These are phyloP conservation scores for Bubalus kerabau DNA, from an alignment of 2,113 vertebrate genomes.

Conservation along the genomic window DNA sequence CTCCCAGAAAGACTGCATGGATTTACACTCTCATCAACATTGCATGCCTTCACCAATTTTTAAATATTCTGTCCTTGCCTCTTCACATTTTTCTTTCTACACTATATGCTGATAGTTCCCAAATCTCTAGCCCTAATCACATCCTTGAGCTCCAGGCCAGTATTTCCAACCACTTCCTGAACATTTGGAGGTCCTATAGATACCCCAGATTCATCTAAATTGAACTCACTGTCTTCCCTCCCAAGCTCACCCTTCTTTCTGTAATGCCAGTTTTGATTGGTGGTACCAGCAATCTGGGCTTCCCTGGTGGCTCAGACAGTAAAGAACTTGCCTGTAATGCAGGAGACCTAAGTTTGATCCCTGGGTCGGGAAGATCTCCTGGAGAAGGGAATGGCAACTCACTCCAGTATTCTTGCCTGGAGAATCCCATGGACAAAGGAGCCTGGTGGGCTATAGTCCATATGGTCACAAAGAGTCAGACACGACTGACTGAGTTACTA, in stretches of 20 bases:
- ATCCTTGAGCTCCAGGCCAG: not conserved
- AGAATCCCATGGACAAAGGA: not conserved
- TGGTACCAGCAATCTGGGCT: not conserved
- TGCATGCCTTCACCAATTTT: conserved; percentile 1
- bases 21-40: not conserved
- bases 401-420: not conserved
- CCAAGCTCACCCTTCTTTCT: conserved; percentile 9
- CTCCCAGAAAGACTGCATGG: not conserved
- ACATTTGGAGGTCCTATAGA: conserved; percentile 22
- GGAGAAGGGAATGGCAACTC: not conserved
- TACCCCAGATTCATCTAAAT: conserved; percentile 4
- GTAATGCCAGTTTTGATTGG: conserved; percentile 9
- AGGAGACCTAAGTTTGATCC: not conserved
- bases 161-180: conserved; percentile 25
- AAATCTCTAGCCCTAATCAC: conserved; percentile 10
- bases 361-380: not conserved
- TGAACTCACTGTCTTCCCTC: conserved; percentile 15
- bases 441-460: not conserved
- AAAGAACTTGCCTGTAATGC: not conserved
- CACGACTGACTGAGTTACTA: not conserved
- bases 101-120: not conserved
- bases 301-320: not conserved
- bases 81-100: conserved; percentile 32
- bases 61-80: not conserved
- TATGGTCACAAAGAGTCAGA: not conserved